Evolutionary conservation across 2,113 vertebrate genomes (phyloP), one percentile per base, ranked within the genome.

Genomic region (Petrocephalus microphthalmus): DNA sequence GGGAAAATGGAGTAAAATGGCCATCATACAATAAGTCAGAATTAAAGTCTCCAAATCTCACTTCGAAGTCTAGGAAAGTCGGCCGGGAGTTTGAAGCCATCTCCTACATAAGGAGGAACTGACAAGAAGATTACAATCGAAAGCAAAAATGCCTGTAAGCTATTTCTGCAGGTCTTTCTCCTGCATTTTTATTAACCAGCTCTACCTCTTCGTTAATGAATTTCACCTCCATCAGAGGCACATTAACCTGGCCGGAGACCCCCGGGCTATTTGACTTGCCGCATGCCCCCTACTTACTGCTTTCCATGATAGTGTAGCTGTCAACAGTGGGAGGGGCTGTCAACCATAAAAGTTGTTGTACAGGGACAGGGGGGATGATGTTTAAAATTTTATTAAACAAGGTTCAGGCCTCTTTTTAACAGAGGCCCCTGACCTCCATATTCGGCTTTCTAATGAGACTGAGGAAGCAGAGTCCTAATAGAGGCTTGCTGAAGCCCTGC

Each of bases 1-100:
- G 82, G 45, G 89, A 89, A 92, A 91, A 89, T 81, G 87, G 90
- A 90, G 87, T 85, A 37, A 87, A 88, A 88, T 84, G 87, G 81
- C 60, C 20, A 88, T 52, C 19, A 19, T 22, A 67, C 60, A 29
- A 22, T 53, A 56, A 10, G 37, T 90, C 90, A 47, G 19, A 54
- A 90, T 87, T 74, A 88, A 91, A 87, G 33, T 71, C 89, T 53
- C 86, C 54, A 13, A 29, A 33, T 87, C 90, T 90, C 57, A 45
- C 82, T 19, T 86, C 87, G 90, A 13, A 13, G 49, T 56, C 25
- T 90, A 84, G 90, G 89, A 86, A 91, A 83, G 89, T 89, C 91
- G 89, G 33, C 45, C 33, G 22, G 85, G 19, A 83, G 56, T 22
- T 60, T 60, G 54, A 60, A 15, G 15, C 7, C 0, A 15, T 33